Conservation (phyloP, 2,797 vertebrate genomes). For the Tadarida brasiliensis region DNA sequence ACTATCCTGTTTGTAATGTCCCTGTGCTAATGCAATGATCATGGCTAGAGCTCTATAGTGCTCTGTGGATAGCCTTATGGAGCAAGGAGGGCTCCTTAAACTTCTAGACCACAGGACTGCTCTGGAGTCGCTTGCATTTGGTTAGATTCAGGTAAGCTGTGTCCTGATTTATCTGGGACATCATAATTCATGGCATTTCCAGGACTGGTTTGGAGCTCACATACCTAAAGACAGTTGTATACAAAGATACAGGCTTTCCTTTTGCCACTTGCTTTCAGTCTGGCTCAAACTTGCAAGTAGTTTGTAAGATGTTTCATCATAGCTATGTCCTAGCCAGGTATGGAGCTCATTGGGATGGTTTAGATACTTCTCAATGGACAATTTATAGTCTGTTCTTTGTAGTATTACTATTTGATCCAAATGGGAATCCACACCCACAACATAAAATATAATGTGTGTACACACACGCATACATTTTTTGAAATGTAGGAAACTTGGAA, state of each 20-base stretch:
- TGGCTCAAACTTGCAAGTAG: background rate
- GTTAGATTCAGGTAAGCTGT: background rate
- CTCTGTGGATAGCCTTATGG: background rate
- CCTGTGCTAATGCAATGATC: background rate
- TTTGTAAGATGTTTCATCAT: background rate
- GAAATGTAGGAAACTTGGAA: background rate
- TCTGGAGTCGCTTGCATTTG: background rate
- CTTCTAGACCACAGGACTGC: background rate
- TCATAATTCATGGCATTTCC: no score
- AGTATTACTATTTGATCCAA: background rate
- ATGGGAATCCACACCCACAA: background rate
- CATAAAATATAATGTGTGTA: background rate
- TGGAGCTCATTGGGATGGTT: background rate
- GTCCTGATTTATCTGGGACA: background rate
- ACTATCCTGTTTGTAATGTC: background rate
- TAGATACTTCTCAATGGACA: background rate
- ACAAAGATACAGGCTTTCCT: background rate
- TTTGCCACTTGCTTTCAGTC: background rate
- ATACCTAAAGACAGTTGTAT: background rate
- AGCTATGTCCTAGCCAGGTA: background rate
- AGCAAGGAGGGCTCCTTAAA: background rate
- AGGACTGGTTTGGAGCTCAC: background rate
- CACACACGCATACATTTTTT: background rate
- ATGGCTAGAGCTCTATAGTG: background rate
- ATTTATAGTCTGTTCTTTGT: no score